Conservation (phyloP, 2,113 vertebrate species). For the Parotia lawesii region DNA sequence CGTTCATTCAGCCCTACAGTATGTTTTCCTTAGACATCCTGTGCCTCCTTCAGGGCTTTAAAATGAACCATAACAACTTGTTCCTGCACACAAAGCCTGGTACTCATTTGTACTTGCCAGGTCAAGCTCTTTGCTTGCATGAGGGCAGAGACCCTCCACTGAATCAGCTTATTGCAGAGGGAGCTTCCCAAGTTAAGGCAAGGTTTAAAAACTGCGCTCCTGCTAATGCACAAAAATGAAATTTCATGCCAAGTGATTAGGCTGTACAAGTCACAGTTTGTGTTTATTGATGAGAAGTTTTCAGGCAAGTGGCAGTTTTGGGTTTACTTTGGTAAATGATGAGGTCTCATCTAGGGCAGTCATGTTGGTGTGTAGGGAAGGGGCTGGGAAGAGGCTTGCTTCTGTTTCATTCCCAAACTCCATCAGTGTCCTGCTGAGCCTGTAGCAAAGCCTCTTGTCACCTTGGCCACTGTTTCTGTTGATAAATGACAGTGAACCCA, state of each 20-base stretch:
- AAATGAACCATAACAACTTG: conserved; percentile 25
- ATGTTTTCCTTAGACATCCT: conserved; percentile 54
- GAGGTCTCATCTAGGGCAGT: not conserved
- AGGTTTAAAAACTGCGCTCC: not conserved
- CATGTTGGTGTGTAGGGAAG: not conserved
- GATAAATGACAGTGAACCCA: not conserved
- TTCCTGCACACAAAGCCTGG: conserved; percentile 25
- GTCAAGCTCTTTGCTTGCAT: not conserved
- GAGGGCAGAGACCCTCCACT: not conserved
- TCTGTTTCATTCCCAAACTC: not conserved
- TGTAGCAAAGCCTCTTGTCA: not conserved
- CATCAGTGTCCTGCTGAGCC: not conserved
- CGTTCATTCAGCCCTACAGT: conserved; percentile 22
- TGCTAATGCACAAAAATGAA: not conserved
- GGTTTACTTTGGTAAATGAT: not conserved
- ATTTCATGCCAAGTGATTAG: not conserved
- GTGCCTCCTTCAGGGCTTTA: conserved; percentile 44
- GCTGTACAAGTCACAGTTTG: not conserved
- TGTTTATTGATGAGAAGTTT: not conserved
- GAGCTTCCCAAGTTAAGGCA: not conserved
- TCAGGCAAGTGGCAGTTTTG: not conserved
- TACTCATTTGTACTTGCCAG: not conserved
- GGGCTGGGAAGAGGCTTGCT: not conserved
- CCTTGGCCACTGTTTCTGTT: not conserved
- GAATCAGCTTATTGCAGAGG: not conserved